Percentiles rank a stretch among this genome's conserved stretches.
phyloP scores from a whole-genome alignment of 2,888 invertebrate genomes.

The Linhomoeus sp. region DNA sequence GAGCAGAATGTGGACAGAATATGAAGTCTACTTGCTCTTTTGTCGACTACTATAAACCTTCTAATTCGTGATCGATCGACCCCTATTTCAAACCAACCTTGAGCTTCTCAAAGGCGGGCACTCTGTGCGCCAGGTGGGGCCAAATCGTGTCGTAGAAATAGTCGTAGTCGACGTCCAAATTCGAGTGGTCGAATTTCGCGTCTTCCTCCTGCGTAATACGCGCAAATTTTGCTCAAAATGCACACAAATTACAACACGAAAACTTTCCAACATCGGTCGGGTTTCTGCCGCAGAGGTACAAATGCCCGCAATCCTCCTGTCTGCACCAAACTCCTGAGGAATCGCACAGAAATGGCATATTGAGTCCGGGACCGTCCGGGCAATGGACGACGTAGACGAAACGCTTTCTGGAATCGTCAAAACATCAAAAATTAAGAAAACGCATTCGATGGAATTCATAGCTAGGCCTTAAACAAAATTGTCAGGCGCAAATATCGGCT shows the following conservation, averaged over 20 bases:
- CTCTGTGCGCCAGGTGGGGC: slow-evolving; percentile 54
- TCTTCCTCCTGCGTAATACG: slow-evolving; percentile 24
- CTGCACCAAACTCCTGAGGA: slow-evolving; percentile 50
- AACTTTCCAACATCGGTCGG: slow-evolving; percentile 34
- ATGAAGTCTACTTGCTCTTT: too few species aligned
- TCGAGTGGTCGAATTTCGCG: slow-evolving; percentile 42
- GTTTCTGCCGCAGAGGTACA: slow-evolving; percentile 56
- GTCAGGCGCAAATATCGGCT: too few species aligned
- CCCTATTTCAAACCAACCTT: slow-evolving; percentile 44
- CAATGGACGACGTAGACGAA: slow-evolving; percentile 54
- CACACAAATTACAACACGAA: background rate
- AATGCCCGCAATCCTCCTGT: slow-evolving; percentile 59
- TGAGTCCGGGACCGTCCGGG: slow-evolving; percentile 52
- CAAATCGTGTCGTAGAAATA: slow-evolving; percentile 43
- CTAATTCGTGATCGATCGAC: too few species aligned
- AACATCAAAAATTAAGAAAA: too few species aligned
- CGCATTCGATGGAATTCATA: too few species aligned
- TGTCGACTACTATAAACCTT: too few species aligned
- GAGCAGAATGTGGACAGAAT: too few species aligned
- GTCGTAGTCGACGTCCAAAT: slow-evolving; percentile 49
- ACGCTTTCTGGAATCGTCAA: slow-evolving; percentile 54
- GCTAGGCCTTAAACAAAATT: too few species aligned
- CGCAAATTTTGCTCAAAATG: background rate
- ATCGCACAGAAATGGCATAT: slow-evolving; percentile 65
- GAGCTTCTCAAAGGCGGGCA: slow-evolving; percentile 54